A percentile compares a stretch with the other conserved stretches of the same genome.
Evolutionary conservation across 1,140 invertebrate genomes (phyloP).

Genomic region (Dufourea novaeangliae): DNA sequence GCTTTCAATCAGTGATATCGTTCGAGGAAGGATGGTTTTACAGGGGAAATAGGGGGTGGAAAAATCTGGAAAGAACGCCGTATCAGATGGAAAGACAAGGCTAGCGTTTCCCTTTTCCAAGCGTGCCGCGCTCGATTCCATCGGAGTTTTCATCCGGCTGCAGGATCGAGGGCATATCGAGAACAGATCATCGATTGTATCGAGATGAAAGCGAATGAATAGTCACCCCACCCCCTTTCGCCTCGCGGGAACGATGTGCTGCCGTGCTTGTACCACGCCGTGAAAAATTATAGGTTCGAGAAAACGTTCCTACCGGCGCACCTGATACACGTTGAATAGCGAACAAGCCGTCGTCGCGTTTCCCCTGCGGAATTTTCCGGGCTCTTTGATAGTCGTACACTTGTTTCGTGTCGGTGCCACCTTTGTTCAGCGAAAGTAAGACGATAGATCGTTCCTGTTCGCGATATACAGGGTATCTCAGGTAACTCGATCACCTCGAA

Average conservation of each 20-base stretch:
- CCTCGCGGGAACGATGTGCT: background rate
- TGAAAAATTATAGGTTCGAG: background rate
- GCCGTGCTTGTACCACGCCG: no score
- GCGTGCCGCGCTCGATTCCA: background rate
- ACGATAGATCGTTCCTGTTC: no score
- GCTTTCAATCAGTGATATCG: slow-evolving; percentile 43
- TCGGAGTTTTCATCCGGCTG: background rate
- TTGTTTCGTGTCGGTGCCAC: no score
- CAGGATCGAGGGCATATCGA: slow-evolving; percentile 5
- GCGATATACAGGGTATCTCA: no score
- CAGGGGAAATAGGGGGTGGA: background rate
- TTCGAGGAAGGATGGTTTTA: background rate
- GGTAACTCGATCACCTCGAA: no score
- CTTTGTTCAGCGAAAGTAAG: no score
- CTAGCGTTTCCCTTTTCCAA: background rate
- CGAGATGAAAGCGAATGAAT: slow-evolving; percentile 22
- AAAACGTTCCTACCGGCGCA: background rate
- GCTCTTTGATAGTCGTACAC: no score
- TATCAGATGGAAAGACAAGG: slow-evolving; percentile 23
- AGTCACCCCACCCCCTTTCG: background rate
- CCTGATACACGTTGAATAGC: background rate
- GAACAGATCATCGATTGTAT: slow-evolving; percentile 35
- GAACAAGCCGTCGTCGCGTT: background rate
- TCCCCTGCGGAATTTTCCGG: no score
- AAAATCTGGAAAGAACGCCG: background rate